Evolutionary conservation across 1,140 invertebrate genomes (phyloP).

Genomic region (Ericerus pela): DNA sequence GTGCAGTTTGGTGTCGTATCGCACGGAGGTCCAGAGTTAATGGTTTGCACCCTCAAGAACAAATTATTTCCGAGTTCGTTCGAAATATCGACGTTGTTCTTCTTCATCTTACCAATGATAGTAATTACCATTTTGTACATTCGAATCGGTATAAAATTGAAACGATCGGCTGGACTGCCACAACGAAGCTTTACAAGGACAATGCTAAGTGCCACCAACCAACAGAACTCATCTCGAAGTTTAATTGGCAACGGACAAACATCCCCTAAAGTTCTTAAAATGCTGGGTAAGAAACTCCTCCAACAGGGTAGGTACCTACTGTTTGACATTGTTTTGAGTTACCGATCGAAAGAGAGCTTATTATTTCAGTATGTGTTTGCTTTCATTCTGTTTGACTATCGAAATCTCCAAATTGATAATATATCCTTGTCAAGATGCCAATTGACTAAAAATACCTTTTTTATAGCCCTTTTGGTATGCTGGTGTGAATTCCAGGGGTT

Average conservation of each 20-base stretch:
- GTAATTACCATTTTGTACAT: constrained; percentile 70
- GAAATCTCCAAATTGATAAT: too few relatives aligned
- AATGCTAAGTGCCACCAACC: constrained; percentile 16
- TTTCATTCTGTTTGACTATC: too few relatives aligned
- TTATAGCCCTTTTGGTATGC: too few relatives aligned
- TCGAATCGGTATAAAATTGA: constrained; percentile 59
- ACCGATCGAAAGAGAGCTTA: too few relatives aligned
- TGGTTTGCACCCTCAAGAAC: background rate
- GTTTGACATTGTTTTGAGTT: too few relatives aligned
- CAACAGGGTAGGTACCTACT: too few relatives aligned
- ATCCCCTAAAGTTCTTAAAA: constrained; percentile 26
- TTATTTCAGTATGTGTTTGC: too few relatives aligned
- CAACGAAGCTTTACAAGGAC: constrained; percentile 30
- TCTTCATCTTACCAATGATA: constrained; percentile 75
- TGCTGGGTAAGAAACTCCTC: constrained; percentile 23
- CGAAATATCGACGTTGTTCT: constrained; percentile 66
- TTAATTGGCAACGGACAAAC: constrained; percentile 17
- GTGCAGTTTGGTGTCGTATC: background rate
- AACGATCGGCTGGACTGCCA: constrained; percentile 42
- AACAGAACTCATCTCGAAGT: constrained; percentile 4
- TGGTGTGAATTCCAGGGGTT: too few relatives aligned
- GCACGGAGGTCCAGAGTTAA: background rate
- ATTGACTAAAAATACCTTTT: too few relatives aligned
- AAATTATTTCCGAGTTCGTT: constrained; percentile 48
- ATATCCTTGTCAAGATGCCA: too few relatives aligned